phyloP scores from a whole-genome alignment of 2,797 vertebrate species.

The Leptatherina wallacei region DNA sequence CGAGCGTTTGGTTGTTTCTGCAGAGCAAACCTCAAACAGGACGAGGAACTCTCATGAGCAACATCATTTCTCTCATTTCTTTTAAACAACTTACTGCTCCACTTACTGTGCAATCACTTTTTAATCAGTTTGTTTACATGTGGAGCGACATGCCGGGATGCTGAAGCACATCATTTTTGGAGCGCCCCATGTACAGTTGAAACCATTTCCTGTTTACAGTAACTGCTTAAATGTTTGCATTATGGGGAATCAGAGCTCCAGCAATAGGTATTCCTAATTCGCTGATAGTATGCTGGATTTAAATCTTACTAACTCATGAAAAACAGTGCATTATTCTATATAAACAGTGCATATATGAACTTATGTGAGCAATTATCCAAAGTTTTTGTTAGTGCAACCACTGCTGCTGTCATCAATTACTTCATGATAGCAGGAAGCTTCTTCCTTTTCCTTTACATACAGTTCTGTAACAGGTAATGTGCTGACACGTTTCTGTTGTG shows the following conservation, averaged over 20 bases:
- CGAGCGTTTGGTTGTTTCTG: constrained; percentile 18
- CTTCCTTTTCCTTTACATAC: not conserved
- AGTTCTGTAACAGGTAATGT: constrained; percentile 4
- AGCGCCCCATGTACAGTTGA: constrained; percentile 7
- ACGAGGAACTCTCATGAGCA: constrained; percentile 10
- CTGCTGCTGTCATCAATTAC: constrained; percentile 1
- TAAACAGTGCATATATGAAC: constrained; percentile 13
- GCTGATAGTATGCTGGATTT: not conserved
- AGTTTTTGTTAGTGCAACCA: not conserved
- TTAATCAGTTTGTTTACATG: constrained; percentile 54
- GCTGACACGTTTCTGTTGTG: not conserved
- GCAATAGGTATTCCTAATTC: not conserved
- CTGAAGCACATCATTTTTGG: constrained; percentile 23
- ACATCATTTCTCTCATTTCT: constrained; percentile 18
- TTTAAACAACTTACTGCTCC: constrained; percentile 45
- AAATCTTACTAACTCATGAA: not conserved
- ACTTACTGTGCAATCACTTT: constrained; percentile 57
- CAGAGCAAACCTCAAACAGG: not conserved
- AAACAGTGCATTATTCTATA: constrained; percentile 1
- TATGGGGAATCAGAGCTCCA: constrained; percentile 5
- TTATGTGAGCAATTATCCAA: constrained; percentile 7
- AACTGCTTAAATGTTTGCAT: constrained; percentile 41
- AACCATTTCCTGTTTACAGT: constrained; percentile 57
- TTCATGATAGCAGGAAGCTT: not conserved
- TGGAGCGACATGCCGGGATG: constrained; percentile 7